phyloP scores from a whole-genome alignment of 2,888 invertebrate species.

The Amphipyra tragopoginis region DNA sequence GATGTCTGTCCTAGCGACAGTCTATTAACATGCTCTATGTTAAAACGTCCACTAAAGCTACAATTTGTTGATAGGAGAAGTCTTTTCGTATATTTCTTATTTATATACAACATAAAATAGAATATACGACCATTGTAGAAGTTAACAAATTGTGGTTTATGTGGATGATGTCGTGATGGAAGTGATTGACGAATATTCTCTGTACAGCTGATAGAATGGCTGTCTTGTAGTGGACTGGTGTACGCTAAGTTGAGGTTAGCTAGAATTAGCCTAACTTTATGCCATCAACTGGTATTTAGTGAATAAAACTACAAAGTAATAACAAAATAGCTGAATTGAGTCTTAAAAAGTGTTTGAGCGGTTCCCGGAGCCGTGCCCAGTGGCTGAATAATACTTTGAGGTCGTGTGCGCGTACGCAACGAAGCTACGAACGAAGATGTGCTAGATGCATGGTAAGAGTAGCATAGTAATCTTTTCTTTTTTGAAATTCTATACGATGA shows the following conservation, averaged over 20 bases:
- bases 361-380: conserved; percentile 91
- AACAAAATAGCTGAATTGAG: neutral
- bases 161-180: conserved; percentile 15
- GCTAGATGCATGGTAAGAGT: conserved; percentile 81
- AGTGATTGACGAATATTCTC: neutral
- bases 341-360: conserved; percentile 56
- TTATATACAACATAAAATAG: neutral
- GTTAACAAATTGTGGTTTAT: conserved; percentile 11
- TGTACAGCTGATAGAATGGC: too few species aligned
- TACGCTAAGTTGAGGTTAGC: neutral
- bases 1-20: neutral
- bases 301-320: neutral
- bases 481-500: conserved; percentile 18
- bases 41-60: neutral
- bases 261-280: neutral
- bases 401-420: conserved; percentile 81
- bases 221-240: too few species aligned
- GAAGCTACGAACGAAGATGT: conserved; percentile 62
- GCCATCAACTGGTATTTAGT: conserved; percentile 18
- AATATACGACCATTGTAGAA: neutral
- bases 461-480: conserved; percentile 55
- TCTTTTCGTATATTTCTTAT: neutral
- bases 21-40: neutral
- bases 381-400: conserved; percentile 98
- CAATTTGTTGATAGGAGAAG: neutral